Evolutionary conservation across 2,797 vertebrate species (phyloP), one percentile per base, ranked within the genome.

Genomic region (Spheniscus humboldti): DNA sequence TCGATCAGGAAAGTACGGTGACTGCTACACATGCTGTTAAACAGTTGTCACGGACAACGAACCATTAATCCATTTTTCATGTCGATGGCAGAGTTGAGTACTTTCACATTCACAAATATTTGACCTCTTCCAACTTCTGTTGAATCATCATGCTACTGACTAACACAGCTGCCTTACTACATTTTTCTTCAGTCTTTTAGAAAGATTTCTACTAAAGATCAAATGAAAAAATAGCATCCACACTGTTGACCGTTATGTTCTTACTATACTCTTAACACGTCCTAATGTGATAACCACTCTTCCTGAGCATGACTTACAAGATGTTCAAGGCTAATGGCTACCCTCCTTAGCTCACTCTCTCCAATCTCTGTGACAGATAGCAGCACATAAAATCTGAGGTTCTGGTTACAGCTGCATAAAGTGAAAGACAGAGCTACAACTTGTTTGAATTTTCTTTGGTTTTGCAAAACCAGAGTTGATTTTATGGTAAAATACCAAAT

Each of bases 1-100:
- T 37, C 2, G 2, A 47, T 30, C 4, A 6, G 62, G 30, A 74
- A 80, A 71, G 11, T 24, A 73, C 0, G 0, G 10, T 64, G 43
- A 81, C 27, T 63, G 14, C 25, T 82, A 33, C 2, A 37, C 5
- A 3, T 43, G 43, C 66, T 77, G 37, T 52, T 91, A 71, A 83
- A 68, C 52, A 59, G 41, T 17, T 43, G 39, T 68, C 24, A 74
- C 71, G 56, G 45, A 60, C 60, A 92, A 88, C 12, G 17, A 67
- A 56, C 41, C 45, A 92, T 14, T 63, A 81, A 79, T 31, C 52
- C 35, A 23, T 76, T 89, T 96, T 74, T 57, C 23, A 35, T 17
- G 14, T 39, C 7, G 2, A 35, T 81, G 66, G 69, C 50, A 91
- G 60, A 86, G 27, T 25, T 77, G 39, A 89, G 9, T 74, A 71